Base-by-base conservation (phyloP, 2,888 invertebrate species). In the Deilephila elpenor region DNA sequence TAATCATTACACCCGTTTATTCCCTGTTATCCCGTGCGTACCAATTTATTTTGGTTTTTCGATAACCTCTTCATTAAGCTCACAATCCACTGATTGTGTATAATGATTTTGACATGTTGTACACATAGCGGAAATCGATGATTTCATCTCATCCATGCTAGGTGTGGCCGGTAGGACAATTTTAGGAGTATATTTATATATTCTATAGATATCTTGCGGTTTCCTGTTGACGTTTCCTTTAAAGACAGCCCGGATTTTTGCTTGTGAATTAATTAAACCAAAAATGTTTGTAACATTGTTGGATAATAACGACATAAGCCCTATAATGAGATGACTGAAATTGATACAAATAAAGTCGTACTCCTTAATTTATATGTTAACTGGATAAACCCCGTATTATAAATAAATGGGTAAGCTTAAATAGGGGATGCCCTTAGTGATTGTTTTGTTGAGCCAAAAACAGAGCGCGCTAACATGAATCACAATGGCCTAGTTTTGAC, bases 51-150 rank as follows among this genome's bases (percentile, higher is more conserved):
- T 14, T 3, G 4, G 44, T 14, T 11, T 44, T 3, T 37, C 59
- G 29, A 59, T 73, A 37, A 67, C 17, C 20, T 32, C 20, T 20
- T 20, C n/a, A 37, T 61, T 60, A 62, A 59, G 64, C 60, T 73
- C 60, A 70, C 60, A 61, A 34, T 56, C 70, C 34, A 19, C 59
- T 70, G 70, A 60, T 70, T 73, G 51, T 61, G 59, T 70, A 70
- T 70, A 70, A 73, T 67, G 70, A 73, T 73, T 73, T 73, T 70
- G 51, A 29, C 20, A 70, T 51, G 19, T 70, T 73, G 61, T 72
- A 37, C 37, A 8, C 11, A 29, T 34, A 73, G 64, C 72, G 72
- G 72, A 73, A 67, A 73, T 73, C 11, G 67, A 37, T 67, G 59
- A 73, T 59, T 67, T 67, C 72, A 59, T 59, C 37, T 67, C 56